Base-by-base conservation (phyloP, 2,797 vertebrate genomes). In the Halcyon chelicuti region DNA sequence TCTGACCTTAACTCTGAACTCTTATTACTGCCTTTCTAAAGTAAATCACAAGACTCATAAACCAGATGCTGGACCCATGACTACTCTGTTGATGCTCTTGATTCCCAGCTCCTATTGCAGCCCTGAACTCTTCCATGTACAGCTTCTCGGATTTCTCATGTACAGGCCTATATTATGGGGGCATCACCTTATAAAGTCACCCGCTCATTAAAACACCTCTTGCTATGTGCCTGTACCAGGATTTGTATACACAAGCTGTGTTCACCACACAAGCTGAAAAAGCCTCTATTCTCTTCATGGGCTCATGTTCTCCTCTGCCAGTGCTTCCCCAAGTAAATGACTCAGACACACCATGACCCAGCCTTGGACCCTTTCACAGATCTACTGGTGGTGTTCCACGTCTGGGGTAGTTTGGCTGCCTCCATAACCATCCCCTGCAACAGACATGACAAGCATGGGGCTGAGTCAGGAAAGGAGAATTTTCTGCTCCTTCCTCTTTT, bases 291-390 rank as follows among this genome's bases (percentile, higher is more conserved):
- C 13, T 44, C 47, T 57, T 54, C 75, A 17, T 5, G 15, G 49
- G 31, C 13, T 33, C 5, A 12, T 26, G 14, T 23, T 60, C 61
- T 52, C 14, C 17, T 61, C n/a, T 87, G 12, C 25, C 23, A 5
- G 66, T 3, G 25, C 14, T 57, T 90, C 15, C 67, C 14, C 12
- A 15, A 2, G 0, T 46, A 23, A 55, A 86, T 37, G 31, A 25
- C 12, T 37, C 4, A 12, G 8, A 60, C 31, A 29, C 15, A 54
- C 14, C 0, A 0, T 10, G 39, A 31, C 4, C 42, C 42, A 77
- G 5, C 15, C 16, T 71, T 51, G 31, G 42, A 80, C 10, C 12
- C 6, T 72, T 51, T 42, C 37, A 61, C 46, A 85, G 17, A 21
- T 62, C 76, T 86, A 18, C 22, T 88, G 67, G 47, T 88, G 61